phyloP scores from a whole-genome alignment of 64 coral and sea anemone genomes.

The Stylophora pistillata region DNA sequence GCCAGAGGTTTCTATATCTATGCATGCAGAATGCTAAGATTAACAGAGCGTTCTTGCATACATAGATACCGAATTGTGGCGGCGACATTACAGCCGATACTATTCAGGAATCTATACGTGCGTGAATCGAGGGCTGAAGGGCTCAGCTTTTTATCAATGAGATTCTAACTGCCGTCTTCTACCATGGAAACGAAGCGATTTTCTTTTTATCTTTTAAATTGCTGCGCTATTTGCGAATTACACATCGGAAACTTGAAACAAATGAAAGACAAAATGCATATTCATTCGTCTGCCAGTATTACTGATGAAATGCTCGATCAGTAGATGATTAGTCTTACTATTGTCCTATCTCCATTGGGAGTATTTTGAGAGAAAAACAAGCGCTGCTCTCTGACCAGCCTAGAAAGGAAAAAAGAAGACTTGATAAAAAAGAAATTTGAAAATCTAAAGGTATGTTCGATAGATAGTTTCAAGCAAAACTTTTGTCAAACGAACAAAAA shows the following conservation, averaged over 20 bases:
- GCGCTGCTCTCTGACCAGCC: too few relatives aligned
- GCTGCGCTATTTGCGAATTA: neutral
- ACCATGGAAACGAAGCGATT: neutral
- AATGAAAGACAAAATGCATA: neutral
- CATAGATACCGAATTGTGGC: neutral
- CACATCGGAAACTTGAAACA: neutral
- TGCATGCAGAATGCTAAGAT: neutral
- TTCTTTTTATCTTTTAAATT: slow-evolving; percentile 4
- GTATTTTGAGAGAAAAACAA: neutral
- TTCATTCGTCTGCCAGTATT: neutral
- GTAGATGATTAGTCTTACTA: neutral
- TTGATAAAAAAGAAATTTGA: too few relatives aligned
- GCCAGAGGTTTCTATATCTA: neutral
- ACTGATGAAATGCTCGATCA: neutral
- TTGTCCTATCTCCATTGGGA: neutral
- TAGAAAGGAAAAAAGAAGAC: too few relatives aligned
- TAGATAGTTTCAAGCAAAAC: too few relatives aligned
- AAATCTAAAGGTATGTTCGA: too few relatives aligned
- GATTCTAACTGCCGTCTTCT: neutral
- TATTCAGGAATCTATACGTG: neutral
- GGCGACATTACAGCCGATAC: too few relatives aligned
- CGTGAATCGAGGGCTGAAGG: neutral
- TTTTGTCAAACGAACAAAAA: too few relatives aligned
- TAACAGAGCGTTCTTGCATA: neutral
- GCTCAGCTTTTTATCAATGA: neutral